Evolutionary conservation across 1,140 invertebrate species (phyloP), one percentile per base, ranked within the genome.

Genomic region (Heliconius congener): DNA sequence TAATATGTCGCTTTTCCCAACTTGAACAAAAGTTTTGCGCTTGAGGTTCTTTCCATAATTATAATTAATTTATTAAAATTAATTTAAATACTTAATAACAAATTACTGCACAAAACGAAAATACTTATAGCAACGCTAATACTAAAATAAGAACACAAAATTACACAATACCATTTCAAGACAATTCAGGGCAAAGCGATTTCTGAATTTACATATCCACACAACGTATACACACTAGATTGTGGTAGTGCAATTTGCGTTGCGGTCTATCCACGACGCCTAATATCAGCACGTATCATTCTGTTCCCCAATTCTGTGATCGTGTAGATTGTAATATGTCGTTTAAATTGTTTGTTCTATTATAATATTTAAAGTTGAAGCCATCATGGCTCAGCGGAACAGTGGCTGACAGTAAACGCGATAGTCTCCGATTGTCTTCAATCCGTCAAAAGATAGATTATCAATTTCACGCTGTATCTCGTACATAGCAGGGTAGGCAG

Each of bases 261-360:
- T 83, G 81, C 73, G 79, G 84, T 81, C 81, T 77, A 73, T 72
- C 73, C 76, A 60, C 23, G 73, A 70, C 66, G 80, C 79, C 83
- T 83, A 84, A 84, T 86, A 84, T 86, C 83, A 82, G 76, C 83
- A 78, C 84, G 80, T 85, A 52, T 71, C 55, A 78, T 76, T 76
- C 66, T 46, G 50, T 19, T 34, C 42, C 52, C 46, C 71, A 42
- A 71, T 71, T 71, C 18, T 34, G 34, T 39, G 71, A 66, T n/a
- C 71, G 16, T 39, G 34, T 71, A 71, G 71, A 8, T 39, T 71
- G 71, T 71, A 11, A 71, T 37, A 27, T 11, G n/a, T 66, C 8
- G 3, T 66, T 39, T 71, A 71, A 39, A 71, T 71, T 71, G 37
- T 39, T 71, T 71, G 23, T 27, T 66, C 3, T 66, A 27, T 3